These are phyloP conservation scores for Drosophila sulfurigaster DNA, from an alignment of 1,140 invertebrate species.

Conservation along the genomic window DNA sequence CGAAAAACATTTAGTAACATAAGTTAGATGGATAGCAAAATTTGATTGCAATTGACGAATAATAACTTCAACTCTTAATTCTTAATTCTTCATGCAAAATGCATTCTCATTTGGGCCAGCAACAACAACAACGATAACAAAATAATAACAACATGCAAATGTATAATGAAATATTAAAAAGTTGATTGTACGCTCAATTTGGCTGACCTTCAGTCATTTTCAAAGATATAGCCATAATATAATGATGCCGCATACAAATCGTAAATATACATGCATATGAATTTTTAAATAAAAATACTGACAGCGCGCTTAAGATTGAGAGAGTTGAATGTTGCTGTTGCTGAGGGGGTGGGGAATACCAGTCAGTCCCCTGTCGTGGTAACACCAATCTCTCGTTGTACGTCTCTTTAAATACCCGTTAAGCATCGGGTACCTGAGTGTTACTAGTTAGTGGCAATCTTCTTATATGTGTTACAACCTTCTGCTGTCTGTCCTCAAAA, in stretches of 20 bases:
- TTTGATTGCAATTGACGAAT: not conserved
- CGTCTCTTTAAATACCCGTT: not conserved
- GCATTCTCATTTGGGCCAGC: conserved; percentile 38
- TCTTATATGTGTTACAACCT: too few species aligned
- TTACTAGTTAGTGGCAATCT: too few species aligned
- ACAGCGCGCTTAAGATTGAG: conserved; percentile 31
- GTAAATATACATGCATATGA: conserved; percentile 51
- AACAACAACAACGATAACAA: conserved; percentile 36
- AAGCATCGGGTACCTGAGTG: too few species aligned
- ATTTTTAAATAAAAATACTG: conserved; percentile 39
- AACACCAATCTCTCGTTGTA: conserved; percentile 24
- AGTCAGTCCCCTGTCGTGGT: conserved; percentile 32
- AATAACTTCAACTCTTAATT: conserved; percentile 12
- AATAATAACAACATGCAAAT: conserved; percentile 49
- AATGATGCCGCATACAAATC: conserved; percentile 46
- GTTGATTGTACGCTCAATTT: conserved; percentile 78
- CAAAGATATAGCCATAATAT: conserved; percentile 70
- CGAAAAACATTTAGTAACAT: conserved; percentile 7
- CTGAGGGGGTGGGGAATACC: conserved; percentile 46
- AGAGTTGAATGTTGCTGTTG: conserved; percentile 26
- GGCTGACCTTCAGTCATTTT: conserved; percentile 77
- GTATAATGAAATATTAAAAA: conserved; percentile 68
- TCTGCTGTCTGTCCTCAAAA: too few species aligned
- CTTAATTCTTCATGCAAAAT: conserved; percentile 24
- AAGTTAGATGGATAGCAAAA: conserved; percentile 3